These are phyloP conservation scores for Clarias laeviceps DNA, from an alignment of 2,797 vertebrate species.

Conservation along the genomic window DNA sequence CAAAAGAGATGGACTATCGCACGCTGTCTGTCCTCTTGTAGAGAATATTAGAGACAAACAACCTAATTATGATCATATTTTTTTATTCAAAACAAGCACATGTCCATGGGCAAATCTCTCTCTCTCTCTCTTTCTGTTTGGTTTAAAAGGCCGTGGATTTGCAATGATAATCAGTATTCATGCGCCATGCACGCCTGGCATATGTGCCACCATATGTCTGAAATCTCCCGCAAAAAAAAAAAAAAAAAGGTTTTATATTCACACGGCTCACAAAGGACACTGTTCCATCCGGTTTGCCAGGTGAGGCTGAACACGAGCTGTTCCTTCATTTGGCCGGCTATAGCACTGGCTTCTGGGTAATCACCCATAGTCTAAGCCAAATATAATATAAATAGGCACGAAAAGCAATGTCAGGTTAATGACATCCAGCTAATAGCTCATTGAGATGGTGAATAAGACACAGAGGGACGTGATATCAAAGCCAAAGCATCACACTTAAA, in stretches of 20 bases:
- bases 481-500: background rate
- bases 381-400: slow-evolving; percentile 31
- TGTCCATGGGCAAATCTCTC: slow-evolving; percentile 46
- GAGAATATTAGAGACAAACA: slow-evolving; percentile 45
- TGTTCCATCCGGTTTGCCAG: slow-evolving; percentile 44
- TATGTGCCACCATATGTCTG: slow-evolving; percentile 68
- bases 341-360: slow-evolving; percentile 35
- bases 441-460: slow-evolving; percentile 47
- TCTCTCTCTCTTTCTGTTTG: slow-evolving; percentile 49
- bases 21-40: slow-evolving; percentile 9
- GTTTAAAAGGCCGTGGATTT: slow-evolving; percentile 58
- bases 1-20: background rate
- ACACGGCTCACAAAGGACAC: slow-evolving; percentile 48
- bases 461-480: slow-evolving; percentile 45
- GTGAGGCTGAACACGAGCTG: slow-evolving; percentile 25
- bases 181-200: slow-evolving; percentile 60
- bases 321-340: slow-evolving; percentile 22
- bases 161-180: slow-evolving; percentile 64
- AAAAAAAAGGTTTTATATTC: slow-evolving; percentile 46
- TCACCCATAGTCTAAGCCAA: slow-evolving; percentile 35
- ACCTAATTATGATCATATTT: slow-evolving; percentile 54
- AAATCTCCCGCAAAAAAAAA: slow-evolving; percentile 47
- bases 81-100: slow-evolving; percentile 48
- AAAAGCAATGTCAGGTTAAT: slow-evolving; percentile 54
- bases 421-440: slow-evolving; percentile 50